These are phyloP conservation scores for Carassius auratus DNA, from an alignment of 2,113 vertebrate genomes.

Conservation along the genomic window DNA sequence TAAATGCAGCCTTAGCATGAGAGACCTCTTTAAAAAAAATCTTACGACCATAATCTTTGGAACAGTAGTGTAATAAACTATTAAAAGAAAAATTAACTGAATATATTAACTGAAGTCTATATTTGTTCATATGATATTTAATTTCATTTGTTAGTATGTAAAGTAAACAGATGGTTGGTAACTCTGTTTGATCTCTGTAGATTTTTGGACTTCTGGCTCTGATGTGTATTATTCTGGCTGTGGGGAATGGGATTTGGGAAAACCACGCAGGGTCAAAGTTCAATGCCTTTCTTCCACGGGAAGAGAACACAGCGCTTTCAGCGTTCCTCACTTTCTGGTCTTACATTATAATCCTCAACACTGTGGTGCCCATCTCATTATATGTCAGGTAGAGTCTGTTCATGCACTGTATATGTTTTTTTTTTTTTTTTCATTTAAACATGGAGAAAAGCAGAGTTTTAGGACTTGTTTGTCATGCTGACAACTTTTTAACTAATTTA, in stretches of 20 bases:
- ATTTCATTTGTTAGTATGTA: neutral
- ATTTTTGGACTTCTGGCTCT: slow-evolving; percentile 86
- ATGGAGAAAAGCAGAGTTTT: no score
- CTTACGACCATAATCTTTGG: no score
- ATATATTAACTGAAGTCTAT: neutral
- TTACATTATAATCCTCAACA: slow-evolving; percentile 97
- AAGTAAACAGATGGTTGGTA: neutral
- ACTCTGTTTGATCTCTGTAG: slow-evolving; percentile 67
- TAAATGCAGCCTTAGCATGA: no score
- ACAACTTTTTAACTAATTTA: neutral
- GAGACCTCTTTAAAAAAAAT: no score
- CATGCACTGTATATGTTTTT: slow-evolving; percentile 1
- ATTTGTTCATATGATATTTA: neutral
- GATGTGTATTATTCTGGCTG: slow-evolving; percentile 88
- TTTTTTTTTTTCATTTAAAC: neutral
- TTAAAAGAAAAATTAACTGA: neutral
- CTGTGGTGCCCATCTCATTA: slow-evolving; percentile 95
- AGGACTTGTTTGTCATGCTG: no score
- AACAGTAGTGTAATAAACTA: neutral
- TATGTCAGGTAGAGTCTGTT: slow-evolving; percentile 83
- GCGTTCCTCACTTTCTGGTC: slow-evolving; percentile 93
- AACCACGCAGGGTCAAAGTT: slow-evolving; percentile 80
- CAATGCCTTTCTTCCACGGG: slow-evolving; percentile 84
- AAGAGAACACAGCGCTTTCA: slow-evolving; percentile 75
- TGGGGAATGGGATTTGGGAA: slow-evolving; percentile 91